Base-by-base conservation (phyloP, 2,113 vertebrate species). In the Gopherus evgoodei region DNA sequence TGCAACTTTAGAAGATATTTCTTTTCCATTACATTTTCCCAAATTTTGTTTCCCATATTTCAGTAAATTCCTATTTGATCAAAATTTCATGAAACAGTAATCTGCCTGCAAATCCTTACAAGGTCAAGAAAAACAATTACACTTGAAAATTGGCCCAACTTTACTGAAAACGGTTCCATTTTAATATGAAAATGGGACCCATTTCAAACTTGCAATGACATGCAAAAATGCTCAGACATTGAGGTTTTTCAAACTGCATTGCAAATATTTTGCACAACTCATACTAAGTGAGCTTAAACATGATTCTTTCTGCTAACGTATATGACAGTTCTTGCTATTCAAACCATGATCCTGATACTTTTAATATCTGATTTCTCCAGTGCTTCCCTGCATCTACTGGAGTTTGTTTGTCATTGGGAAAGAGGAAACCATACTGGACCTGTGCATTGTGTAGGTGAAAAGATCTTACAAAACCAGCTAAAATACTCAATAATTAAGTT, bases 111-210 rank as follows among this genome's bases (percentile, higher is more conserved):
- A 95, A 94, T 69, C 76, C 52, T 90, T 62, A 44, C 35, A 83
- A 95, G 94, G 57, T 91, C 83, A 92, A 78, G 84, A 95, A 92
- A 78, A 94, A n/a, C 53, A 50, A 87, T 91, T 96, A 83, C 57
- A 89, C 81, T 44, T 88, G 72, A 90, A 38, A 96, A 2, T 44
- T 94, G 78, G 91, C 16, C 59, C 57, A 54, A 31, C 35, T 89
- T 42, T 59, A 5, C 11, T 84, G 76, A 72, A 95, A 89, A 89
- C 16, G 0, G 75, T 80, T 47, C 56, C 27, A 31, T 86, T 84
- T 57, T 38, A 84, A 65, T 29, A 52, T 52, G 4, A 44, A 95
- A 91, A 14, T 31, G 13, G 49, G 93, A 89, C 13, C 59, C 5
- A 80, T 78, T 80, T 82, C 27, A 52, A 56, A 11, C 89, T 87